Base-by-base conservation (phyloP, 2,797 vertebrate species). In the Enteromius fasciolatus region DNA sequence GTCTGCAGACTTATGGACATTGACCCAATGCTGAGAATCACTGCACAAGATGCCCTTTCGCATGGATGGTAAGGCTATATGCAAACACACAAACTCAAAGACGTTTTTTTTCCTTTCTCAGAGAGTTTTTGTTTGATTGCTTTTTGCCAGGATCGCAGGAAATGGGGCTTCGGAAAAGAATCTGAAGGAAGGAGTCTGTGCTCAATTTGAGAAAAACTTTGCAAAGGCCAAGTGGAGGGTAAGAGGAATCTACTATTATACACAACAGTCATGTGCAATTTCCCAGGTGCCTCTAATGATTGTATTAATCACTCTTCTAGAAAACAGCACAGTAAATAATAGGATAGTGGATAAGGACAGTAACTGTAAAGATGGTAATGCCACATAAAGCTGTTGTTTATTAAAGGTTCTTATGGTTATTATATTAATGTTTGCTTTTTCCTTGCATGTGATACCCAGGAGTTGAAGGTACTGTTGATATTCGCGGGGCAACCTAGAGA, bases 151-250 rank as follows among this genome's bases (percentile, higher is more conserved):
- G 95, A 96, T 96, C 78, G 93, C 95, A 8, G 96, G 95, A 48
- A 96, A 95, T 10, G 95, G 94, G 17, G 96, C 96, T 15, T 95
- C 95, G 0, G 96, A 96, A 90, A 96, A 96, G 87, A 97, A 97
- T 87, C 91, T 97, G 14, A 96, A 96, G 87, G 95, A 93, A 52
- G 96, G 95, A 1, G 96, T 96, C 66, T 97, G 96, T 77, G 96
- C 96, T 78, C 96, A 96, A 88, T 96, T 97, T 89, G 94, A 96
- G 91, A 97, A 97, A 91, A 97, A 97, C 91, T 97, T 97, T 90
- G 96, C 96, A 59, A 97, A 97, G 87, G 96, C 96, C 86, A 97
- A 97, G 69, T 97, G 96, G 96, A 92, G 95, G 95, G 96, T 97
- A 93, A 89, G 95, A 87, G 44, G 72, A 81, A 41, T 74, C 75